Evolutionary conservation across 2,888 invertebrate genomes (phyloP).

Genomic region (Cancer borealis): DNA sequence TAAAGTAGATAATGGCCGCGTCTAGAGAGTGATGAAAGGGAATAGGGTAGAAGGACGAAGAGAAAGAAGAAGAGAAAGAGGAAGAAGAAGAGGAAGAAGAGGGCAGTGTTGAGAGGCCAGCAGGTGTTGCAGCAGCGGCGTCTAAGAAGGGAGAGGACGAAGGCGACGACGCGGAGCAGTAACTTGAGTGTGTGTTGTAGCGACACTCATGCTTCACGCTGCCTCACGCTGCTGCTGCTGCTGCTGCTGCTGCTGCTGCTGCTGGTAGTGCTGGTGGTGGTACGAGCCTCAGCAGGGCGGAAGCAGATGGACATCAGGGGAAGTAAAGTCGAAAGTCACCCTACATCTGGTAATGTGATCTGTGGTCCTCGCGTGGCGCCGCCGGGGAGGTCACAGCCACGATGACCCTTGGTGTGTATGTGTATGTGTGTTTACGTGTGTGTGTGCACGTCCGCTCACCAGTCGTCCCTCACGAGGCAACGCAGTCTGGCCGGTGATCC

Average conservation of each 20-base stretch:
- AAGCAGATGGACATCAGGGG: not conserved
- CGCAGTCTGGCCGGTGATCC: not conserved
- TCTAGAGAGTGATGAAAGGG: not conserved
- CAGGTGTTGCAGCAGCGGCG: not conserved
- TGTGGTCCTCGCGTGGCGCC: constrained; percentile 4
- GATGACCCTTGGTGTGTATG: not conserved
- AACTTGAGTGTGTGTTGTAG: not conserved
- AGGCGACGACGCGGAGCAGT: constrained; percentile 25
- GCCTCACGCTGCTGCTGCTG: constrained; percentile 25
- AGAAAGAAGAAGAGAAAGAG: not conserved
- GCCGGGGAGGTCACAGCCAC: not conserved
- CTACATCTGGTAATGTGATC: constrained; percentile 22
- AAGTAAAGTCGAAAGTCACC: not conserved
- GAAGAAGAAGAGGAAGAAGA: constrained; percentile 26
- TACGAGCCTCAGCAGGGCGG: not conserved
- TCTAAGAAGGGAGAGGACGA: constrained; percentile 16
- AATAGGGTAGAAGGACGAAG: not conserved
- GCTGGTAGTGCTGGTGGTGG: not conserved
- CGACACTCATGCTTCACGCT: constrained; percentile 31
- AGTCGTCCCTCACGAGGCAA: not conserved
- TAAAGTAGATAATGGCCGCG: not conserved
- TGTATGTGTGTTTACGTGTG: too few relatives aligned
- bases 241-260: not conserved
- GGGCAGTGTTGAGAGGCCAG: constrained; percentile 25
- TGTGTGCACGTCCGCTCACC: not conserved